Base-by-base conservation (phyloP, 1,140 invertebrate genomes). In the Hycleus phaleratus region DNA sequence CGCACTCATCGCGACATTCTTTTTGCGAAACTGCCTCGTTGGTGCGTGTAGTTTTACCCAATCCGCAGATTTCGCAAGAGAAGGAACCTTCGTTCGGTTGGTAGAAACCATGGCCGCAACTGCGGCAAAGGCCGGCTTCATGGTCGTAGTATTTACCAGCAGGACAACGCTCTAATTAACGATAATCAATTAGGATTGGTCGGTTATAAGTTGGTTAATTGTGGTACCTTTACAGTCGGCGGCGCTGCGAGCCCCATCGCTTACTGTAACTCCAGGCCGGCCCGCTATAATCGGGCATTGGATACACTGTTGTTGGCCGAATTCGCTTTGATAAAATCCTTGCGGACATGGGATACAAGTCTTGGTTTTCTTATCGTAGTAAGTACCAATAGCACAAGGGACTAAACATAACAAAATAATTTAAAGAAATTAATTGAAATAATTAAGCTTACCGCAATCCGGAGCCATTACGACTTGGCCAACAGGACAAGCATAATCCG, bases 91-190 rank as follows among this genome's bases (percentile, higher is more conserved):
- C 91, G 46, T 85, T 82, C 0, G 93, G 84, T 72, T 97, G 95
- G 73, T 89, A 97, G 72, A 93, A 94, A 5, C 95, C 95, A 70
- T 95, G 91, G 5, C 94, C 94, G 72, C 95, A 98, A 52, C 87
- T 88, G 42, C 89, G 79, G 69, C 95, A 98, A 0, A 92, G 75
- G 24, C 90, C 89, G 1, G 85, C 84, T 25, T 85, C 82, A 26
- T 90, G 87, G 69, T 95, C 91, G 73, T 91, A 95, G 71, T 88
- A 95, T 77, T 93, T 92, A 49, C 93, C 93, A 61, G 91, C 87
- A 4, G 90, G 86, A 72, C 93, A 96, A 46, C 89, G 81, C 74
- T 95, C 91, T 87, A 66, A 26, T 76, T 10, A 39, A 12, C 45
- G 4, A 47, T 18, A 46, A 7, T 39, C 8, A 25, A 32, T 38